Conservation (phyloP, 1,140 invertebrate genomes). For the Propsilocerus akamusi region DNA sequence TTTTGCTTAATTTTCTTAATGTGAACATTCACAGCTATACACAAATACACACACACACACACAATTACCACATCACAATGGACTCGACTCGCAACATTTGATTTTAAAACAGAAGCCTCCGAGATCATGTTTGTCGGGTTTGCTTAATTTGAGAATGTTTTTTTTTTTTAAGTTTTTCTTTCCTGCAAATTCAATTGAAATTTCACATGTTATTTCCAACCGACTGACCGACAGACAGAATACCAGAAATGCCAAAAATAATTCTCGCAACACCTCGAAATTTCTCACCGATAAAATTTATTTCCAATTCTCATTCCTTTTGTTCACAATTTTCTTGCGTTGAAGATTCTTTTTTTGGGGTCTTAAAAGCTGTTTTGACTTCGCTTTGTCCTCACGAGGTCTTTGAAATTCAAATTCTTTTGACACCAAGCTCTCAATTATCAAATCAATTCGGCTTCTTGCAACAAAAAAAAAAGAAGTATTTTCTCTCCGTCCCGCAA, state of each 20-base stretch:
- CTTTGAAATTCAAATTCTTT: no score
- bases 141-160: background rate
- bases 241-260: constrained; percentile 1
- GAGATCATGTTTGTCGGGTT: no score
- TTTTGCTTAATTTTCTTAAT: background rate
- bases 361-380: background rate
- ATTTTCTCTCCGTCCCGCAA: background rate
- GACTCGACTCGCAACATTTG: background rate
- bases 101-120: no score
- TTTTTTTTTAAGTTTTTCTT: no score
- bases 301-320: background rate
- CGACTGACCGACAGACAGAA: background rate
- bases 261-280: background rate
- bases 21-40: constrained; percentile 3
- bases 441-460: background rate
- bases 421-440: no score
- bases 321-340: background rate
- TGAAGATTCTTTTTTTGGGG: background rate
- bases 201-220: background rate
- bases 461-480: background rate
- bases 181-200: constrained; percentile 3
- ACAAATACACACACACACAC: no score
- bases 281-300: background rate
- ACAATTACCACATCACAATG: no score
- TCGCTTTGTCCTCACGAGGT: background rate